Evolutionary conservation across 2,888 invertebrate genomes (phyloP).

Genomic region (Dendrolimus pini): DNA sequence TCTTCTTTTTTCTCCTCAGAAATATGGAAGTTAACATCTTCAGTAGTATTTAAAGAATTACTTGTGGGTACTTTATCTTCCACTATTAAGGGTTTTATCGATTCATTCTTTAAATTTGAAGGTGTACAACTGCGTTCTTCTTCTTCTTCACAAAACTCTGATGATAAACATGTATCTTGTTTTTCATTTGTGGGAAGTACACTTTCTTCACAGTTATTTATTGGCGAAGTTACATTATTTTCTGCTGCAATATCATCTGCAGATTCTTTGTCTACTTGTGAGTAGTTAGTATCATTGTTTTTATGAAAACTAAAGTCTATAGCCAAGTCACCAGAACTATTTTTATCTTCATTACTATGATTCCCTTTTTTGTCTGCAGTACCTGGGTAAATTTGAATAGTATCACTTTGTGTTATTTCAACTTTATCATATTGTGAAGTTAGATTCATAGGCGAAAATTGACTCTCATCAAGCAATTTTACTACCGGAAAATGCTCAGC

Average conservation of each 20-base stretch:
- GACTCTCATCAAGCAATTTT: slow-evolving; percentile 13
- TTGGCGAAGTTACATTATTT: background rate
- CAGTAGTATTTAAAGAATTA: too few relatives aligned
- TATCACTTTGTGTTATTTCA: slow-evolving; percentile 2
- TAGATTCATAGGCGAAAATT: slow-evolving; percentile 31
- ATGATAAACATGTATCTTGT: too few relatives aligned
- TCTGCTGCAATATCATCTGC: background rate
- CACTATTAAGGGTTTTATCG: too few relatives aligned
- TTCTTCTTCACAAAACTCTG: too few relatives aligned
- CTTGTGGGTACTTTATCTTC: too few relatives aligned
- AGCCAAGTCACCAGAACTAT: slow-evolving; percentile 29
- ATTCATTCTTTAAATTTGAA: too few relatives aligned
- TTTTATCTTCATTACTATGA: slow-evolving; percentile 8
- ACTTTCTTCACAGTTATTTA: too few relatives aligned
- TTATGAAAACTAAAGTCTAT: slow-evolving; percentile 55
- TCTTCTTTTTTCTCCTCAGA: too few relatives aligned
- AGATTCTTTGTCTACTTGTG: background rate
- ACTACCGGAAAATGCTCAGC: slow-evolving; percentile 3
- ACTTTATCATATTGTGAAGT: slow-evolving; percentile 25
- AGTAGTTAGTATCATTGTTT: slow-evolving; percentile 12
- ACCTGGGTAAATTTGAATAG: background rate
- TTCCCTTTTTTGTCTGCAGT: slow-evolving; percentile 7
- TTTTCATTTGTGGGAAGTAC: too few relatives aligned
- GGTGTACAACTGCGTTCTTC: too few relatives aligned
- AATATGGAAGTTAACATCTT: too few relatives aligned